A percentile compares a stretch with the other conserved stretches of the same genome.
Evolutionary conservation across 1,140 invertebrate species (phyloP).

Genomic region (Temnothorax longispinosus): DNA sequence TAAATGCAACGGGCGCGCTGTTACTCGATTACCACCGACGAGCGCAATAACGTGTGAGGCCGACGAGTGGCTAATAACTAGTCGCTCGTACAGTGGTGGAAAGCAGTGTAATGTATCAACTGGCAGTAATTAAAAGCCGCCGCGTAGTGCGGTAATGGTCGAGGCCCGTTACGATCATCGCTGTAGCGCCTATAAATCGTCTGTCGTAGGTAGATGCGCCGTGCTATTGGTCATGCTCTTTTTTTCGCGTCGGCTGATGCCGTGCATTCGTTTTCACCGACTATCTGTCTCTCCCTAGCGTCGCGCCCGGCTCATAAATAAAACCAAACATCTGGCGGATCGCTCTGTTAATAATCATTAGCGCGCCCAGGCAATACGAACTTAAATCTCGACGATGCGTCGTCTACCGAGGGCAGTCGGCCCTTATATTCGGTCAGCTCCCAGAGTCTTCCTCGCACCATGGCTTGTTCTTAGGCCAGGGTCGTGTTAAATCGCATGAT

Average conservation of each 20-base stretch:
- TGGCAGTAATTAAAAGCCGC: slow-evolving; percentile 74
- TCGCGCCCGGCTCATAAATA: slow-evolving; percentile 59
- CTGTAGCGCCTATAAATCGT: slow-evolving; percentile 66
- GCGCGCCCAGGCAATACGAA: slow-evolving; percentile 4
- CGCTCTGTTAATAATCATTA: slow-evolving; percentile 67
- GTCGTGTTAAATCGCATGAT: slow-evolving; percentile 36
- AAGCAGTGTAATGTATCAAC: slow-evolving; percentile 71
- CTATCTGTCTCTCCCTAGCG: slow-evolving; percentile 26
- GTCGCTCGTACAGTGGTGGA: slow-evolving; percentile 31
- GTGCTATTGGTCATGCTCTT: slow-evolving; percentile 1
- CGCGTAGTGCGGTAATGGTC: slow-evolving; percentile 68
- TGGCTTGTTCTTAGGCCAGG: neutral
- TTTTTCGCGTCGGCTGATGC: slow-evolving; percentile 10
- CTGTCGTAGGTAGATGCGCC: slow-evolving; percentile 48
- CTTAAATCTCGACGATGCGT: slow-evolving; percentile 48
- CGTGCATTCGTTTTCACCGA: neutral
- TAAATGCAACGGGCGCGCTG: slow-evolving; percentile 14
- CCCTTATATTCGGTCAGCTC: neutral
- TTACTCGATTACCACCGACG: slow-evolving; percentile 40
- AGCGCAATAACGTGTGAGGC: slow-evolving; percentile 63
- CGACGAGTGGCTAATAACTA: slow-evolving; percentile 72
- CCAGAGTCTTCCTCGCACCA: neutral
- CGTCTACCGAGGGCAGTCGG: neutral
- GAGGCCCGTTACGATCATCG: slow-evolving; percentile 68
- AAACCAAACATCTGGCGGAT: slow-evolving; percentile 58